These are phyloP conservation scores for Steromphala cineraria DNA, from an alignment of 2,888 invertebrate species.

Conservation along the genomic window DNA sequence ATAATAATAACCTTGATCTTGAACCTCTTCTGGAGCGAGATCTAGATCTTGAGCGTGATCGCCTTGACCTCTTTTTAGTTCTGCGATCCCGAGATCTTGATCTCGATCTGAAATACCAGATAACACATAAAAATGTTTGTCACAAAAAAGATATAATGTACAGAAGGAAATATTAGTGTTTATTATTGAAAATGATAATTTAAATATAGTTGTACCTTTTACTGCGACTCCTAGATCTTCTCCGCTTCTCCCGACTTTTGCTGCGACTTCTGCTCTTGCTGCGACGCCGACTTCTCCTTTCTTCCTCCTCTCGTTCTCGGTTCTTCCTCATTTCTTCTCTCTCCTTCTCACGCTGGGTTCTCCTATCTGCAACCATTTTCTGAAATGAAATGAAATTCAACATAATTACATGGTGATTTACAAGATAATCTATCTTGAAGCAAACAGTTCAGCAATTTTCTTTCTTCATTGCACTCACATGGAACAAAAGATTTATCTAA, in stretches of 20 bases:
- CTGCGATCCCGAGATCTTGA: constrained; percentile 43
- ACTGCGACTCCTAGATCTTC: constrained; percentile 27
- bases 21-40: constrained; percentile 46
- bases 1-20: constrained; percentile 35
- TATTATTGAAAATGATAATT: too few relatives aligned
- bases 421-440: not conserved
- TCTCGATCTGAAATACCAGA: constrained; percentile 28
- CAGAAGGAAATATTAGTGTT: too few relatives aligned
- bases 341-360: constrained; percentile 69
- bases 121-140: too few relatives aligned
- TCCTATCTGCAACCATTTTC: constrained; percentile 71
- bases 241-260: not conserved
- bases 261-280: constrained; percentile 50
- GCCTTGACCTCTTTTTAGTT: constrained; percentile 40
- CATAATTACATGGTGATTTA: too few relatives aligned
- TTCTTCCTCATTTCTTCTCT: constrained; percentile 73
- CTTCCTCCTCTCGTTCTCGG: constrained; percentile 47
- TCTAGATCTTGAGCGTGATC: constrained; percentile 32
- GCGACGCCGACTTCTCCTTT: constrained; percentile 35
- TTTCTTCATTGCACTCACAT: too few relatives aligned
- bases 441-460: not conserved
- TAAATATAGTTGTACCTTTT: constrained; percentile 24
- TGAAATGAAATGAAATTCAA: constrained; percentile 33
- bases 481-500: not conserved
- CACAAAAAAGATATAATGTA: too few relatives aligned